Conservation (phyloP, 2,113 vertebrate species). For the Thunnus maccoyii region DNA sequence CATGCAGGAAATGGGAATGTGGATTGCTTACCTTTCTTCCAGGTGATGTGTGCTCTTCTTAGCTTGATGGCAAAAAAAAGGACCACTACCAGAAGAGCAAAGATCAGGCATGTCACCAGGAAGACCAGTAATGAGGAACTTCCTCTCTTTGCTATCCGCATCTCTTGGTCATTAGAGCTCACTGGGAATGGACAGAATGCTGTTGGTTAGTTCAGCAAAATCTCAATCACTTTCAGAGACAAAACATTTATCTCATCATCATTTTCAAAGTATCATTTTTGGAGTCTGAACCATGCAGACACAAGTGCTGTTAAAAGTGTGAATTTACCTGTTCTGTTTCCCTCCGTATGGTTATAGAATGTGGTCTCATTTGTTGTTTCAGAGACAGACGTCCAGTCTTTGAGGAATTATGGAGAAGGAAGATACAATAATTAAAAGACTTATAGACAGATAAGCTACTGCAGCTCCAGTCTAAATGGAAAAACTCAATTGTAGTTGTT, state of each 20-base stretch:
- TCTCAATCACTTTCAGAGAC: not conserved
- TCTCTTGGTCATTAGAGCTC: not conserved
- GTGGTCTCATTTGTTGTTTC: conserved; percentile 43
- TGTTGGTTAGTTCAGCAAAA: not conserved
- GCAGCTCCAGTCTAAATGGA: not conserved
- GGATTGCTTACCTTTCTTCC: conserved; percentile 89
- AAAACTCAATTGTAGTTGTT: not conserved
- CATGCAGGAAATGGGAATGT: not conserved
- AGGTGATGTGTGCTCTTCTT: conserved; percentile 87
- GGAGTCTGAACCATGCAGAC: not conserved
- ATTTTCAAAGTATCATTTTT: not conserved
- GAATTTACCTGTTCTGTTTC: conserved; percentile 63
- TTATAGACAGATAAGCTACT: not conserved
- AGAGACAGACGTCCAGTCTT: conserved; percentile 38
- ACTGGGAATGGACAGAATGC: conserved; percentile 44
- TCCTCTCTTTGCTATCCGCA: not conserved
- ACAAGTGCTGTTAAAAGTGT: not conserved
- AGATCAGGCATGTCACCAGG: conserved; percentile 88
- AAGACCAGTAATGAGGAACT: conserved; percentile 83
- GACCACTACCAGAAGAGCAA: conserved; percentile 87
- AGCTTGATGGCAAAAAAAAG: conserved; percentile 89
- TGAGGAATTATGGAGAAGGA: not conserved
- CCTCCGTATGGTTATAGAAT: conserved; percentile 41
- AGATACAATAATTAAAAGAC: not conserved
- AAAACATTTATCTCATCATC: not conserved